phyloP scores from a whole-genome alignment of 1,140 invertebrate species.

The Heterodera schachtii region DNA sequence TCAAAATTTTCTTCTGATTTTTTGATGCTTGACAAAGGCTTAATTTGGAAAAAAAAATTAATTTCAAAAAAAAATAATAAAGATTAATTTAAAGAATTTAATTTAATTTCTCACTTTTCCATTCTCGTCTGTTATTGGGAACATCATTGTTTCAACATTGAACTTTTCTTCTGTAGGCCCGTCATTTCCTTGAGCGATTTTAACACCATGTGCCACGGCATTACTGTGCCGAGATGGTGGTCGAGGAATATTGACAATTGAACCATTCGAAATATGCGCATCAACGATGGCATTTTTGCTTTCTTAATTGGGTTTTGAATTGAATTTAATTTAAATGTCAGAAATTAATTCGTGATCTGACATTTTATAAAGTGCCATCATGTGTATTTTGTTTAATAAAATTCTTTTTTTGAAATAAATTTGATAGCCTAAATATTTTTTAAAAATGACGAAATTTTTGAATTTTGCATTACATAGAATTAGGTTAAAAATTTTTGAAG shows the following conservation, averaged over 20 bases:
- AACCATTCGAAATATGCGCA: not conserved
- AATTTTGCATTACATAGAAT: no score
- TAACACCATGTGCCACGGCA: not conserved
- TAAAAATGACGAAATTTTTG: no score
- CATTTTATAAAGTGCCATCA: no score
- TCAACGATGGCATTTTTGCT: not conserved
- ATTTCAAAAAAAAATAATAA: not conserved
- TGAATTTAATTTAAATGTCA: no score
- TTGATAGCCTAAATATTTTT: no score
- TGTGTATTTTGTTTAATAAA: no score
- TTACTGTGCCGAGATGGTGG: no score
- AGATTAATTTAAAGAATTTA: not conserved
- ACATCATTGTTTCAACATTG: constrained; percentile 2
- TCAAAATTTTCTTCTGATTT: not conserved
- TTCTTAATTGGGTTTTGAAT: not conserved
- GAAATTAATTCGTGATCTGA: no score
- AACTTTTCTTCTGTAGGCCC: no score
- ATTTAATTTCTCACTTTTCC: constrained; percentile 5
- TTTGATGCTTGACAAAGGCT: not conserved
- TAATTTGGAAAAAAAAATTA: not conserved
- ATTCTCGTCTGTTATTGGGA: constrained; percentile 3
- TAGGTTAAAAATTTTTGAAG: no score
- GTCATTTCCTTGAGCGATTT: not conserved
- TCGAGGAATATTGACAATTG: not conserved
- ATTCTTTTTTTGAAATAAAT: no score